These are phyloP conservation scores for Thereva unica DNA, from an alignment of 2,888 invertebrate species.

Conservation along the genomic window DNA sequence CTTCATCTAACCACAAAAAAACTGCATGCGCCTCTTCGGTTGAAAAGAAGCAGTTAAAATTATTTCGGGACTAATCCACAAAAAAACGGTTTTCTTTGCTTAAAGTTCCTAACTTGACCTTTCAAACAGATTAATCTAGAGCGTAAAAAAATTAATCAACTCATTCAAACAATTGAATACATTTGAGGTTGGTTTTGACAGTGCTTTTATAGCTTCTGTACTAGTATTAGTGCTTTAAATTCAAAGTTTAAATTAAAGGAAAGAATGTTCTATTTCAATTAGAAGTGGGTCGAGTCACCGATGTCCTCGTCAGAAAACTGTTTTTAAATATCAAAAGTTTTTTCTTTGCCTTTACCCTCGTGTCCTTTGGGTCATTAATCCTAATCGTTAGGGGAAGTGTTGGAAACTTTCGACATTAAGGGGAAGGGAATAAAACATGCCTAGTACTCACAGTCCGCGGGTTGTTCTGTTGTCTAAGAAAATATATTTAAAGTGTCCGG, in stretches of 20 bases:
- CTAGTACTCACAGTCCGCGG: no score
- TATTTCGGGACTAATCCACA: no score
- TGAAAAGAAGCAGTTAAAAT: no score
- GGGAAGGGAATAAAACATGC: no score
- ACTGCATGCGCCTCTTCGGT: no score
- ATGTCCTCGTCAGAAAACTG: slow-evolving; percentile 26
- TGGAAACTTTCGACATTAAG: no score
- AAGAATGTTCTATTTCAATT: slow-evolving; percentile 24
- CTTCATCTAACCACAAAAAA: no score
- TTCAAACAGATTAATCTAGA: slow-evolving; percentile 7
- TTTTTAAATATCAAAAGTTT: slow-evolving; percentile 34
- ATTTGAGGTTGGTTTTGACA: slow-evolving; percentile 13
- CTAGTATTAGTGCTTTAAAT: slow-evolving; percentile 18
- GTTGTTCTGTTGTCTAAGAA: no score
- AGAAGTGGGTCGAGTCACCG: slow-evolving; percentile 6
- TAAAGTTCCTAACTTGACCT: neutral
- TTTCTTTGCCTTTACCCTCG: slow-evolving; percentile 12
- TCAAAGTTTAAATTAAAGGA: neutral
- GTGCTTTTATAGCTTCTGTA: neutral
- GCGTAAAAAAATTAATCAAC: slow-evolving; percentile 30
- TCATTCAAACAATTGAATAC: slow-evolving; percentile 10
- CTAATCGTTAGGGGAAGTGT: slow-evolving; percentile 21
- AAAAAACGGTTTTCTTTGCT: neutral
- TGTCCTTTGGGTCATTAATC: slow-evolving; percentile 32
- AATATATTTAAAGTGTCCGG: no score